Evolutionary conservation across 1,140 invertebrate species (phyloP).

Genomic region (Nasonia giraulti): DNA sequence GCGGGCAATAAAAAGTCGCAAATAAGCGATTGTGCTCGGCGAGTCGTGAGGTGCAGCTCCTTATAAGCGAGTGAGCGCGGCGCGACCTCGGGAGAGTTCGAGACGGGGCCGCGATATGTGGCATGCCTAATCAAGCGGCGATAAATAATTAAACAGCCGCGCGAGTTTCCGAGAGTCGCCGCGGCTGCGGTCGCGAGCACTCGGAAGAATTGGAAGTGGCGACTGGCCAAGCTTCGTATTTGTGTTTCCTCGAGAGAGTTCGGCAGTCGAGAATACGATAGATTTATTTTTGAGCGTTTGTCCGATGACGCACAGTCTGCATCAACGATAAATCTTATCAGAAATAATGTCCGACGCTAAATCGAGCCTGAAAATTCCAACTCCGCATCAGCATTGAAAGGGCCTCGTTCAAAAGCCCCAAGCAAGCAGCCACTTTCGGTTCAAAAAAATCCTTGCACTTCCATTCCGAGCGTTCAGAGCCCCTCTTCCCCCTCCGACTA

Average conservation of each 20-base stretch:
- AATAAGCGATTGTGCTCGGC: background rate
- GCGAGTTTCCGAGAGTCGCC: constrained; percentile 49
- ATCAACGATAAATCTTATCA: background rate
- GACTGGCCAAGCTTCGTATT: too few relatives aligned
- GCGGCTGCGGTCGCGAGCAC: constrained; percentile 57
- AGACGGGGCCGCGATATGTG: constrained; percentile 43
- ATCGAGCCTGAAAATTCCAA: too few relatives aligned
- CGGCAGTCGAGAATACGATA: too few relatives aligned
- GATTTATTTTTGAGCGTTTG: too few relatives aligned
- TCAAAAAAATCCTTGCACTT: background rate
- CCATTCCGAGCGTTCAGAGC: too few relatives aligned
- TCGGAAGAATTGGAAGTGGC: constrained; percentile 24
- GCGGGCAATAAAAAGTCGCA: background rate
- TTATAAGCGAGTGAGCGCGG: constrained; percentile 55
- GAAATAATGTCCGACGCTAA: background rate
- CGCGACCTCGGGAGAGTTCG: background rate
- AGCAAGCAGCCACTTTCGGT: too few relatives aligned
- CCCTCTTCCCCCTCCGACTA: too few relatives aligned
- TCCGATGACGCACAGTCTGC: too few relatives aligned
- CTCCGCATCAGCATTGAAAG: too few relatives aligned
- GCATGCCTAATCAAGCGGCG: constrained; percentile 58
- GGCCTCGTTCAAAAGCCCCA: too few relatives aligned
- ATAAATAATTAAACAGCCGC: constrained; percentile 68
- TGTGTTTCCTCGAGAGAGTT: too few relatives aligned
- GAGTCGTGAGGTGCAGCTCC: background rate